These are phyloP conservation scores for Coronaproctus castanopsis DNA, from an alignment of 2,888 invertebrate species.

Conservation along the genomic window DNA sequence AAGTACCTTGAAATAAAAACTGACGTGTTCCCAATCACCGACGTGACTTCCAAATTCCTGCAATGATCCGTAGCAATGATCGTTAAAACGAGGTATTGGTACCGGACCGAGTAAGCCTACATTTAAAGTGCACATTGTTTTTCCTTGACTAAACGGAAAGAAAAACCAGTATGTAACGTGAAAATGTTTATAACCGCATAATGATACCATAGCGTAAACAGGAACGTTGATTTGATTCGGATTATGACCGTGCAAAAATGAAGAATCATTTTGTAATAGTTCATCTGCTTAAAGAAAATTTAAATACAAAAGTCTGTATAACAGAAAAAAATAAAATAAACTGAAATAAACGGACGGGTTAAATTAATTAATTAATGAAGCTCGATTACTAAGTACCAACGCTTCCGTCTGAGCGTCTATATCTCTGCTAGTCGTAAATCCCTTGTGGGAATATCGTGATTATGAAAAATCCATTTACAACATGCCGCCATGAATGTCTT, in stretches of 20 bases:
- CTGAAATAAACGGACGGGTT: no score
- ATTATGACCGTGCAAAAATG: slow-evolving; percentile 39
- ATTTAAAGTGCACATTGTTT: slow-evolving; percentile 31
- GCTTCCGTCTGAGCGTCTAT: no score
- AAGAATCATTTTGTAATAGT: slow-evolving; percentile 29
- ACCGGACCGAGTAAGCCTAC: slow-evolving; percentile 34
- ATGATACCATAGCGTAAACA: slow-evolving; percentile 36
- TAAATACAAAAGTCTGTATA: no score
- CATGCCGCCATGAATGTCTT: no score
- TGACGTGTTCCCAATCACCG: slow-evolving; percentile 48
- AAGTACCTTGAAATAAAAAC: slow-evolving; percentile 35
- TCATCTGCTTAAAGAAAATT: slow-evolving; percentile 25
- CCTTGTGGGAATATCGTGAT: no score
- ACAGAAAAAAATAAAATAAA: no score
- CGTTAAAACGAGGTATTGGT: slow-evolving; percentile 37
- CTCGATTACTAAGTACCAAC: no score
- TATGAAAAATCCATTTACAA: no score
- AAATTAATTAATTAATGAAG: no score
- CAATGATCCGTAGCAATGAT: slow-evolving; percentile 35
- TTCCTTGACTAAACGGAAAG: slow-evolving; percentile 44
- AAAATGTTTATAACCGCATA: slow-evolving; percentile 30
- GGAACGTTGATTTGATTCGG: slow-evolving; percentile 34
- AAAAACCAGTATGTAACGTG: slow-evolving; percentile 50
- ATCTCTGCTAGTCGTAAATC: no score
- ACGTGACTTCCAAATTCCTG: slow-evolving; percentile 41